These are phyloP conservation scores for Pantala flavescens DNA, from an alignment of 1,140 invertebrate species.

Conservation along the genomic window DNA sequence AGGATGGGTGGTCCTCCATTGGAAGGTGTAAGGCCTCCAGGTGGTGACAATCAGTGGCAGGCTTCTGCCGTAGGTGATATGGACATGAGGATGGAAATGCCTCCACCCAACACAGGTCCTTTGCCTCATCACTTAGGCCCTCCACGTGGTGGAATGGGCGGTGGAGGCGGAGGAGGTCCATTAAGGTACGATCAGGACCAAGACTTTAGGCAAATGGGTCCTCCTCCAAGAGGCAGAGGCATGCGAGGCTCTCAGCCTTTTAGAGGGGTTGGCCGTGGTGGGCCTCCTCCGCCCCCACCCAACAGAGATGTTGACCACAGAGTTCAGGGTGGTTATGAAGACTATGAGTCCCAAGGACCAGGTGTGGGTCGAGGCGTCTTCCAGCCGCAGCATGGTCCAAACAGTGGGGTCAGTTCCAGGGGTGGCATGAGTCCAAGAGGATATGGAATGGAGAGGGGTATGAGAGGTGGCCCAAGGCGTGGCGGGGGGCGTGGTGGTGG, in stretches of 20 bases:
- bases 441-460: neutral
- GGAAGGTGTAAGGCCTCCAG: neutral
- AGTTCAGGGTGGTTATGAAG: neutral
- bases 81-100: neutral
- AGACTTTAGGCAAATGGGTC: neutral
- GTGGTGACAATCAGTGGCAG: neutral
- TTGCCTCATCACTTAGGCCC: neutral
- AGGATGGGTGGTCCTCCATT: neutral
- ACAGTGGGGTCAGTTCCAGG: neutral
- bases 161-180: neutral
- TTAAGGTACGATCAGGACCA: neutral
- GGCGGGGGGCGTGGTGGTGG: neutral
- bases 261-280: neutral
- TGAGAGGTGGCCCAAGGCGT: neutral
- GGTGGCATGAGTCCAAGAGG: neutral
- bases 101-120: neutral
- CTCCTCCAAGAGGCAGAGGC: neutral
- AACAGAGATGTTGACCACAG: neutral
- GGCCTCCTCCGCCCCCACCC: neutral
- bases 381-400: neutral
- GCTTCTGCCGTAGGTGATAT: neutral
- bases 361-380: neutral
- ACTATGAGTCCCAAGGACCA: neutral
- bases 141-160: neutral
- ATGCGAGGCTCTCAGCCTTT: neutral